Evolutionary conservation across 1,140 invertebrate genomes (phyloP), one percentile per base, ranked within the genome.

Genomic region (Lordiphosa collinella): DNA sequence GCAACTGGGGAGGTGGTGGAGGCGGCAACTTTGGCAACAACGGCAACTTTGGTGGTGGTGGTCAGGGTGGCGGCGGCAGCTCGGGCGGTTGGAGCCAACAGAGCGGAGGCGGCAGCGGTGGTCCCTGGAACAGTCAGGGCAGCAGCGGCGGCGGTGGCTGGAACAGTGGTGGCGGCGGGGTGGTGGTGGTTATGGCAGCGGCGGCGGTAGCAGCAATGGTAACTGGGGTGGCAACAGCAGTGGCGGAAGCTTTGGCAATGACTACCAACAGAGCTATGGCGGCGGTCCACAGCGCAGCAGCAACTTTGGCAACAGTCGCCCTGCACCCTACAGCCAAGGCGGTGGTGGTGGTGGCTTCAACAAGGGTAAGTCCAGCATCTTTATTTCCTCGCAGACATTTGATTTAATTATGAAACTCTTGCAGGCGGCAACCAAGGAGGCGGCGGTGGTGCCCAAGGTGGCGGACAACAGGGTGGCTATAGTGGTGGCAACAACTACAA

Each of bases 211-310:
- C 34, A 68, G 59, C 41, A 69, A 60, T n/a, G 56, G 75, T 9
- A 65, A 55, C 43, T 53, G 48, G 50, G 70, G 78, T 34, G 66
- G 69, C 32, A 65, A 73, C n/a, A 64, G 51, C 16, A 89, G 90
- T 29, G 88, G 92, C 52, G 91, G 91, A 4, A 91, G 92, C 46
- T 95, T 95, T 63, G 94, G 93, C 7, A 92, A 92, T 57, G 92
- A 93, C 22, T 95, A 95, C 71, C 94, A 95, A 63, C 94, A 95
- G 82, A 92, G 92, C 37, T 95, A 93, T 73, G 91, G 93, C 1
- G 93, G 93, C 25, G 93, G 94, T 1, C 93, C 93, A 0, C 91
- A 93, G 43, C 90, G 93, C 70, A 92, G 91, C 52, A 94, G 93
- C 87, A 89, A 86, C 54, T 87, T 89, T 63, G 93, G 92, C 55